phyloP scores from a whole-genome alignment of 1,140 invertebrate species.

The Spodoptera frugiperda region DNA sequence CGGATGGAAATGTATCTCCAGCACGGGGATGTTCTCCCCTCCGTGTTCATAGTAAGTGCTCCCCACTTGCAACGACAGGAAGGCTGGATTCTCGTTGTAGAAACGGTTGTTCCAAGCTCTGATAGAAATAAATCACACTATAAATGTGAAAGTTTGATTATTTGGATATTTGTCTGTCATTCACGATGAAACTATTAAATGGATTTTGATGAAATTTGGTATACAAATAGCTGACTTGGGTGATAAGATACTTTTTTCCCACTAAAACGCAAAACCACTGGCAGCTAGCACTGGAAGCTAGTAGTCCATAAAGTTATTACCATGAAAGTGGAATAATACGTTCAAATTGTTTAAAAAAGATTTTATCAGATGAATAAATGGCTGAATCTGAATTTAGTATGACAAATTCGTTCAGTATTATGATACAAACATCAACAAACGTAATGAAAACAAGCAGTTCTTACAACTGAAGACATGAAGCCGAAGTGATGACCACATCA shows the following conservation, averaged over 20 bases:
- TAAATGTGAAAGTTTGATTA: no score
- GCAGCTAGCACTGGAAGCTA: no score
- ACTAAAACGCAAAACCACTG: no score
- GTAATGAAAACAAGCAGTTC: neutral
- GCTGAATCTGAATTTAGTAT: no score
- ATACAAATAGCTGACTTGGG: neutral
- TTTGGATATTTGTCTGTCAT: no score
- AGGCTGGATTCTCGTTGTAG: conserved; percentile 74
- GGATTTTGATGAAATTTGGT: no score
- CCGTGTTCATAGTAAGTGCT: conserved; percentile 64
- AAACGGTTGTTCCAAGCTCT: conserved; percentile 77
- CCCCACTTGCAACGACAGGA: conserved; percentile 70
- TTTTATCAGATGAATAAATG: no score
- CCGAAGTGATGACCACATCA: conserved; percentile 49
- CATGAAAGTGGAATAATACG: neutral
- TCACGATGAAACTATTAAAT: no score
- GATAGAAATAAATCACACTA: neutral
- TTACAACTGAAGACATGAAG: conserved; percentile 52
- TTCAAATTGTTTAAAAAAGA: no score
- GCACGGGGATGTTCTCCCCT: conserved; percentile 68
- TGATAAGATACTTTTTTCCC: no score
- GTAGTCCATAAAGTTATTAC: neutral
- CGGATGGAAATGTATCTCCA: conserved; percentile 72
- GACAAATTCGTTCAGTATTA: neutral
- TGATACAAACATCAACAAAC: neutral